Conservation (phyloP, 2,888 invertebrate species). For the Phragmatobia fuliginosa region DNA sequence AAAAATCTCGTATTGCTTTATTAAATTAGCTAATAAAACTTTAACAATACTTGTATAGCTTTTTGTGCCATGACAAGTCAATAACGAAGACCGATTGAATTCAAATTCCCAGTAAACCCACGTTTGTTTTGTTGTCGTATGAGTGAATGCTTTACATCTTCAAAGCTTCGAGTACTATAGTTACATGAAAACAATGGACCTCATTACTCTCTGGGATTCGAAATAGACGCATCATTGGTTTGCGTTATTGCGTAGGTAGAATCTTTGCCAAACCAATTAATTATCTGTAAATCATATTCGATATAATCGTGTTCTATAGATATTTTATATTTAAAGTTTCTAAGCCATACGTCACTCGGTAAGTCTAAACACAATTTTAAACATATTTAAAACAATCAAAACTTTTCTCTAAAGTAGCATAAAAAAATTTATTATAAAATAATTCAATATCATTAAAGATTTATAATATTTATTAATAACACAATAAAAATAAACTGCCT, state of each 20-base stretch:
- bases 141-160: not conserved
- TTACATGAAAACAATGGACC: not conserved
- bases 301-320: not conserved
- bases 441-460: not conserved
- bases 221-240: not conserved
- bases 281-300: not conserved
- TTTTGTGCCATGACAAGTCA: not conserved
- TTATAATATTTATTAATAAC: too few species aligned
- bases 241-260: not conserved
- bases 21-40: not conserved
- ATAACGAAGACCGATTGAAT: not conserved
- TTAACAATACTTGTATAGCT: not conserved
- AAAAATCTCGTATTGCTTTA: not conserved
- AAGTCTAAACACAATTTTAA: not conserved
- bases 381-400: not conserved
- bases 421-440: not conserved
- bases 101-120: not conserved
- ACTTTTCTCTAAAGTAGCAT: not conserved
- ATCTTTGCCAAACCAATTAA: not conserved
- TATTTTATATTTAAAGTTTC: not conserved
- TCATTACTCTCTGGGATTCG: slow-evolving; percentile 1
- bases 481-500: too few species aligned
- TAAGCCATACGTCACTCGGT: not conserved
- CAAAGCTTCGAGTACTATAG: not conserved
- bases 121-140: not conserved